Base-by-base conservation (phyloP, 64 coral and sea anemone genomes). In the Pocillopora verrucosa region DNA sequence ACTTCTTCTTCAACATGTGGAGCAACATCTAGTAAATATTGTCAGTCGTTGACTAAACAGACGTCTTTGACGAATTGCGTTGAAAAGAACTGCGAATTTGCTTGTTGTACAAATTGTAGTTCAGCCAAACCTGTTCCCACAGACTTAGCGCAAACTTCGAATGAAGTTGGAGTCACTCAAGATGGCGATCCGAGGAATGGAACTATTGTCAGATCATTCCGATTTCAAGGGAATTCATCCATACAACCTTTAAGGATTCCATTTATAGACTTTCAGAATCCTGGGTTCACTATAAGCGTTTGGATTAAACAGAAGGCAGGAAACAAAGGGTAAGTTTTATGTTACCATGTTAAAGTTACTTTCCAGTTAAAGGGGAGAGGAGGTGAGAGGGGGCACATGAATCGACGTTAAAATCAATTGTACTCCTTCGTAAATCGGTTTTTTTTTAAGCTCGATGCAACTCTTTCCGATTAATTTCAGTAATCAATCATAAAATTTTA, bases 241-340 rank as follows among this genome's bases (percentile, higher is more conserved):
- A 91, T 99, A 61, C 16, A n/a, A 57, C 82, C 94, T 38, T 17
- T 59, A 13, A 78, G 84, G n/a, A 34, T 93, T 69, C 90, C 83
- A 56, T 16, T 22, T 22, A 61, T 95, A 79, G 56, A 89, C 20
- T 91, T 95, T 60, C 57, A 77, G 26, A 86, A 13, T 0, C 77
- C 77, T 59, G 97, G 97, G 4, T 91, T 99, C 24, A 80, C 90
- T 13, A 19, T 99, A 5, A 95, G 93, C 75, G 78, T 80, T 26
- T 99, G 97, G 97, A 73, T 95, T 17, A 99, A 99, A 16, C 97
- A 99, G 88, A 87, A 82, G 30, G 12, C 19, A 17, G 91, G 88
- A 25, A 98, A 95, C 60, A 87, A 82, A 73, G 96, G 97, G 97
- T 99, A 82, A 90, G 96, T 90, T 69, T 30, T 51, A 51, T 51